Evolutionary conservation across 2,113 vertebrate species (phyloP), one percentile per base, ranked within the genome.

Genomic region (Aegithalos caudatus): DNA sequence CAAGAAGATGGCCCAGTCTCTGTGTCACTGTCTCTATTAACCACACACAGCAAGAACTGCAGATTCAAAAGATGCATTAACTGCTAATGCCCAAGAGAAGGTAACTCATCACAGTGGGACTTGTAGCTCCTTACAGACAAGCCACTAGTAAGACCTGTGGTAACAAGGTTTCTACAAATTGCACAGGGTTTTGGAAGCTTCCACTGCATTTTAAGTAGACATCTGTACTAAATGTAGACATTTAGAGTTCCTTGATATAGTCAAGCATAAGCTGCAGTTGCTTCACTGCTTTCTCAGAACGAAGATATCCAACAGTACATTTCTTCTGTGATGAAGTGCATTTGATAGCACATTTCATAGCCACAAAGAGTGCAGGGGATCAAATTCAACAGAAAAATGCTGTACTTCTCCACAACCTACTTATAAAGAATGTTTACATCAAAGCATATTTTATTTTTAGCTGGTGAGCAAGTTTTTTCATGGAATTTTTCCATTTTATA

Each of bases 361-460:
- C 25, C 33, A 31, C 29, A 6, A 37, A 54, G 7, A 66, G 15
- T 33, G 66, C 70, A 81, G 19, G 9, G 7, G 17, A 74, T 65
- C 31, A 15, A 67, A 29, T 60, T 66, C 38, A 77, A 64, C 9
- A 67, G 17, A 56, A 89, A 80, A 86, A 62, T 8, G 15, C 24
- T 66, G 44, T 28, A 35, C 29, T 81, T 81, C 42, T 72, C 20
- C n/a, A 74, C 11, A 66, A 14, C 38, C 27, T 45, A 51, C 8
- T 70, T 19, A 56, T 3, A 69, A 17, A 33, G 44, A 64, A 77
- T 24, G 7, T 61, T 94, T 89, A 69, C 40, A 86, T 62, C 51
- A 86, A 95, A 83, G 57, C 9, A 5, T 10, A 35, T 15, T 62
- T 90, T 71, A 74, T 76, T 95, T 95, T 89, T 77, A 89, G 81